phyloP scores from a whole-genome alignment of 2,113 vertebrate species.

The Chitala chitala region DNA sequence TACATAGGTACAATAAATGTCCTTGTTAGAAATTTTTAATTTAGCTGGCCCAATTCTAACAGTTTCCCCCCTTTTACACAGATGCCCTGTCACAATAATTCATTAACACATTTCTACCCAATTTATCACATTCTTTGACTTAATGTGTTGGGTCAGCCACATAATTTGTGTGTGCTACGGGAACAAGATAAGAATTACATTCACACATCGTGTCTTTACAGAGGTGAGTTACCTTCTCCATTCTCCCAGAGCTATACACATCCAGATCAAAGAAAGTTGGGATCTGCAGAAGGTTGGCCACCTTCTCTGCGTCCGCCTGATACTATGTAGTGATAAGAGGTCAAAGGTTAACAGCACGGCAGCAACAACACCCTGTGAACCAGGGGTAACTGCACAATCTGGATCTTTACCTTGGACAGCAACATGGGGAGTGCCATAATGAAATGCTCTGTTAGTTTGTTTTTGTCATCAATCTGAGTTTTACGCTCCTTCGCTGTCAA shows the following conservation, averaged over 20 bases:
- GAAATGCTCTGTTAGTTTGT: constrained; percentile 96
- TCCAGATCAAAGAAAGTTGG: constrained; percentile 96
- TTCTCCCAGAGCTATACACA: constrained; percentile 94
- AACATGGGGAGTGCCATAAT: constrained; percentile 97
- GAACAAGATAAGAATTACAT: too few species aligned
- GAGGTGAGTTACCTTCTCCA: constrained; percentile 79
- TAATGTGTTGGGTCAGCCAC: too few species aligned
- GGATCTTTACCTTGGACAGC: constrained; percentile 78
- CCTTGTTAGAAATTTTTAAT: too few species aligned
- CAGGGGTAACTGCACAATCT: background rate
- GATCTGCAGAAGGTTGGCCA: constrained; percentile 95
- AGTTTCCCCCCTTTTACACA: too few species aligned
- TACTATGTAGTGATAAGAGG: constrained; percentile 63
- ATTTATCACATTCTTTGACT: too few species aligned
- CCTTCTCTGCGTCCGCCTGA: constrained; percentile 93
- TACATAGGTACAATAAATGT: too few species aligned
- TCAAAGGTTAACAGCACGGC: constrained; percentile 18
- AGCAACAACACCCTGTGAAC: background rate
- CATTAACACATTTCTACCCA: too few species aligned
- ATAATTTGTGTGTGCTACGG: too few species aligned
- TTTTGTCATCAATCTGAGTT: constrained; percentile 96
- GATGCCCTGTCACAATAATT: too few species aligned
- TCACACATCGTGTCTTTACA: background rate
- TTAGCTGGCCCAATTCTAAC: too few species aligned
- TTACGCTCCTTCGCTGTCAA: constrained; percentile 98